Percentiles rank a stretch among this genome's conserved stretches.
Evolutionary conservation across 1,140 invertebrate species (phyloP).

Genomic region (Bradysia coprophila): DNA sequence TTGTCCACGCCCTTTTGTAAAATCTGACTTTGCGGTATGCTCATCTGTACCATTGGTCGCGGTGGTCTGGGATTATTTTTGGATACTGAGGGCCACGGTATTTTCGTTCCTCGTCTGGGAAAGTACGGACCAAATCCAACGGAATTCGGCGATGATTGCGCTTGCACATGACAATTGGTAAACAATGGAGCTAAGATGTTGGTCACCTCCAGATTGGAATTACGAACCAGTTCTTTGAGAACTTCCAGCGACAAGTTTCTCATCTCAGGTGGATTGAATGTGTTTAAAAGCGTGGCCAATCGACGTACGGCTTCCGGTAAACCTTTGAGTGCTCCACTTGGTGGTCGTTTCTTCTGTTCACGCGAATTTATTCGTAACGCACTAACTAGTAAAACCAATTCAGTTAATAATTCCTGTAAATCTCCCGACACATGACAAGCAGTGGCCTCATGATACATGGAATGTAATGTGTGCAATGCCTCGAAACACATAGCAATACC

Average conservation of each 20-base stretch:
- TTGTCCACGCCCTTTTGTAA: conserved; percentile 44
- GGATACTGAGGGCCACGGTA: conserved; percentile 14
- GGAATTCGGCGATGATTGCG: conserved; percentile 56
- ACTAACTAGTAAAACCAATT: conserved; percentile 26
- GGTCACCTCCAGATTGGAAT: conserved; percentile 64
- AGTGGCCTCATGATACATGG: conserved; percentile 87
- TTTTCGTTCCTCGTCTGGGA: conserved; percentile 17
- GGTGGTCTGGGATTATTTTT: conserved; percentile 38
- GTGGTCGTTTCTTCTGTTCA: conserved; percentile 8
- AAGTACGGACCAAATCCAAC: conserved; percentile 26
- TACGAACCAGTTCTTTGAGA: conserved; percentile 65
- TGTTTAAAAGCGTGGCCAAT: conserved; percentile 71
- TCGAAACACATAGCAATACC: conserved; percentile 77
- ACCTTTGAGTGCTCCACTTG: conserved; percentile 43
- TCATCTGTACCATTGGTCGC: conserved; percentile 75
- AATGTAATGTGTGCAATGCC: conserved; percentile 76
- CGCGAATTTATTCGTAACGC: conserved; percentile 15
- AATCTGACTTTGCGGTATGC: conserved; percentile 49
- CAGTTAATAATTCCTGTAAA: conserved; percentile 60
- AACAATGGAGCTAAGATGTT: conserved; percentile 65
- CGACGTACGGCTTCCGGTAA: conserved; percentile 69
- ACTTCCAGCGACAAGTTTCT: conserved; percentile 61
- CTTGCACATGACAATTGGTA: conserved; percentile 63
- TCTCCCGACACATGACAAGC: conserved; percentile 71
- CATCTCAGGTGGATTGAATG: conserved; percentile 76